A percentile compares a stretch with the other conserved stretches of the same genome.
These are phyloP conservation scores for Pardosa pseudoannulata DNA, from an alignment of 2,888 invertebrate species.

Conservation along the genomic window DNA sequence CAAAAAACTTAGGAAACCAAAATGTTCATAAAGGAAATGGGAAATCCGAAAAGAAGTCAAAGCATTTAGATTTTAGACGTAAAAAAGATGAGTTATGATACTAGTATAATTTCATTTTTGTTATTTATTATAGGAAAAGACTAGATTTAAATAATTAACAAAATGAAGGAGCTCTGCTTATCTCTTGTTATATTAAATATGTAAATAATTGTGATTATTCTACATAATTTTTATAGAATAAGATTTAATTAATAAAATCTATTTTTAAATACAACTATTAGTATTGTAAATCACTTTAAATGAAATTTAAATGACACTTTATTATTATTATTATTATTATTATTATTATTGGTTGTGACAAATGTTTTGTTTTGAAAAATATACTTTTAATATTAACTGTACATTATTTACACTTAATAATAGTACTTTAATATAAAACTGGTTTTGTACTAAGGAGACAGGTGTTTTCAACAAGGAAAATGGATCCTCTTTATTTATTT, in stretches of 20 bases:
- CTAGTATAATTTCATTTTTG: background rate
- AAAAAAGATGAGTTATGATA: slow-evolving; percentile 10
- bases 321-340: no score
- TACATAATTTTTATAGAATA: background rate
- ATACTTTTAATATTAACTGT: no score
- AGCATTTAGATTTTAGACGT: slow-evolving; percentile 4
- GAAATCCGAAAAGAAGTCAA: background rate
- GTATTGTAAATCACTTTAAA: background rate
- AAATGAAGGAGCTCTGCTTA: background rate
- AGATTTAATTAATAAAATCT: background rate
- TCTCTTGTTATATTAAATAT: background rate
- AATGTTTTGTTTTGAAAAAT: no score
- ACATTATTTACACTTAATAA: no score
- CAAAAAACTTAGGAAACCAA: background rate
- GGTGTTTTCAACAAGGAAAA: no score
- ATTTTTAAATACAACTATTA: background rate
- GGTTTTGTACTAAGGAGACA: no score
- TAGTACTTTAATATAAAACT: no score
- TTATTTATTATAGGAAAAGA: background rate
- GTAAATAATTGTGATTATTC: background rate
- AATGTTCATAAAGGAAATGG: background rate
- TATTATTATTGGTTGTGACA: no score
- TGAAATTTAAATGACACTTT: background rate
- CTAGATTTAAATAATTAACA: background rate
- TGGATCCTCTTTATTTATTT: no score